Conservation (phyloP, 2,888 invertebrate species). For the Cryptophagus acutangulus region DNA sequence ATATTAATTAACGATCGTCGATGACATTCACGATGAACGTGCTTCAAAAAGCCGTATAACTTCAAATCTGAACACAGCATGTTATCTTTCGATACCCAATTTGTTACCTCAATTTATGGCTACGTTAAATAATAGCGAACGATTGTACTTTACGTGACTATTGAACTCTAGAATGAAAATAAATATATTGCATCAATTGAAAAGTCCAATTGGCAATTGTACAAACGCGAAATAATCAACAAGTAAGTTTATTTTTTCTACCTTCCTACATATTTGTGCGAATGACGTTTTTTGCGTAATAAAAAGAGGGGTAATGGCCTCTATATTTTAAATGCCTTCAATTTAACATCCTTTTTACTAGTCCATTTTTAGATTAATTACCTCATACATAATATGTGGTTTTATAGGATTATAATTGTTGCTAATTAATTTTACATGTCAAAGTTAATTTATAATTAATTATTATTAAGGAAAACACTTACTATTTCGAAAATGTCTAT, state of each 20-base stretch:
- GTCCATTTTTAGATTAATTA: conserved; percentile 1
- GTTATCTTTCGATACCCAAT: neutral
- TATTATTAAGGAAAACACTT: too few relatives aligned
- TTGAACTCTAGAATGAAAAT: neutral
- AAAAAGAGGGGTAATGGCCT: conserved; percentile 30
- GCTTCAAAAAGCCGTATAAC: too few relatives aligned
- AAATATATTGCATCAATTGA: neutral
- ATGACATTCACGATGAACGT: too few relatives aligned
- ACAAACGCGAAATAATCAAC: neutral
- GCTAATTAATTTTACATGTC: conserved; percentile 2
- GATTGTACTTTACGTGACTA: neutral
- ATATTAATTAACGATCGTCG: conserved; percentile 4
- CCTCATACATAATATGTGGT: neutral
- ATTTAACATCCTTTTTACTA: conserved; percentile 5
- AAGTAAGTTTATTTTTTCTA: conserved; percentile 24
- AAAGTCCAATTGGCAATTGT: neutral
- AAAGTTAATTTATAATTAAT: conserved; percentile 1
- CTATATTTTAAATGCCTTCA: conserved; percentile 11
- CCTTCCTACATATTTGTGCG: conserved; percentile 24
- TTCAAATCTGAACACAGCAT: too few relatives aligned
- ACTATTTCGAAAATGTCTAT: too few relatives aligned
- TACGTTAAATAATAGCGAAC: neutral
- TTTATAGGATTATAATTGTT: conserved; percentile 3
- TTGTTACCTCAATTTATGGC: neutral
- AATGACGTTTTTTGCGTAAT: conserved; percentile 28